These are phyloP conservation scores for Rhaphigaster nebulosa DNA, from an alignment of 2,888 invertebrate genomes.

Conservation along the genomic window DNA sequence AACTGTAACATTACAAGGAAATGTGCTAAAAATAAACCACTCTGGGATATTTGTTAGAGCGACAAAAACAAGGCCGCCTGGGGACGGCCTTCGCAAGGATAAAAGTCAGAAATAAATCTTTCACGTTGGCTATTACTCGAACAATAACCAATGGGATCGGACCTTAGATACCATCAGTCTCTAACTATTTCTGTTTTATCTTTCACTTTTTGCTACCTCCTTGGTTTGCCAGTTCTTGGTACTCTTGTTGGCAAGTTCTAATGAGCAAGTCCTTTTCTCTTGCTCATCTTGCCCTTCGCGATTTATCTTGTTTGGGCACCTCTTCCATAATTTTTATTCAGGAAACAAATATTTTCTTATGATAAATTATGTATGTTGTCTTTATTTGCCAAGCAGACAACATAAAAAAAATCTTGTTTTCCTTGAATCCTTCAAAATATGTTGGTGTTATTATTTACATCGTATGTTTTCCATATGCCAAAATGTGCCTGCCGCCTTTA, in stretches of 20 bases:
- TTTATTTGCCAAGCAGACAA: too few species aligned
- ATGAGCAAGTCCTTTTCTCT: neutral
- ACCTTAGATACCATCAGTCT: neutral
- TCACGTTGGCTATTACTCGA: neutral
- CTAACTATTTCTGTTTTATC: neutral
- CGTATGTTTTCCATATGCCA: too few species aligned
- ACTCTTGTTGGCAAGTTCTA: neutral
- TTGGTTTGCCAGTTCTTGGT: neutral
- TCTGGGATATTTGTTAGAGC: neutral
- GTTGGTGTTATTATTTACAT: too few species aligned
- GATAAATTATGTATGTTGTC: too few species aligned
- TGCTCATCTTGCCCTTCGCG: neutral
- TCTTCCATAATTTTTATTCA: too few species aligned
- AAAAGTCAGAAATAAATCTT: constrained; percentile 14
- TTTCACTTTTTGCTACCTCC: neutral
- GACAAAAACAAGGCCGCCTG: neutral
- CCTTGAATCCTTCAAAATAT: too few species aligned
- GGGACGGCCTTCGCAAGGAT: neutral
- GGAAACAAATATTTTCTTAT: too few species aligned
- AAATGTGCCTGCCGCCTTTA: too few species aligned
- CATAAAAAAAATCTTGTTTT: too few species aligned
- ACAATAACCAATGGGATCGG: neutral
- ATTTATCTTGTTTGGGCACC: too few species aligned
- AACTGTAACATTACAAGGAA: neutral
- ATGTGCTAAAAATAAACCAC: neutral